phyloP scores from a whole-genome alignment of 1,140 invertebrate genomes.

The Drosophila elegans region DNA sequence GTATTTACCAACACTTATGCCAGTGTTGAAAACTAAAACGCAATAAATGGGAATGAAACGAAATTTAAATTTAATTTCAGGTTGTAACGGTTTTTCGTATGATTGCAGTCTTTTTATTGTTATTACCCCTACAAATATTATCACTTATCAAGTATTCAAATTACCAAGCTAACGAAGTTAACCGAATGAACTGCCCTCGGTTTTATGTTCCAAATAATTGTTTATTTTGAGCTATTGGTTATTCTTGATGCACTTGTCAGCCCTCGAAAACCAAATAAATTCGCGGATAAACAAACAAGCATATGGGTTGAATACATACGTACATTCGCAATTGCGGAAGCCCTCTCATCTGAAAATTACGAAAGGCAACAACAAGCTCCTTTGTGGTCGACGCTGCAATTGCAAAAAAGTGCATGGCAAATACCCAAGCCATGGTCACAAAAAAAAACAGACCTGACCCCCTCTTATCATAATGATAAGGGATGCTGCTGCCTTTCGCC shows the following conservation, averaged over 20 bases:
- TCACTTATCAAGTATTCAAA: too few species aligned
- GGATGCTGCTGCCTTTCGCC: conserved; percentile 9
- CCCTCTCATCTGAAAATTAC: conserved; percentile 49
- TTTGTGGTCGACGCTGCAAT: conserved; percentile 44
- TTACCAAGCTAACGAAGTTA: too few species aligned
- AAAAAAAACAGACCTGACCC: background rate
- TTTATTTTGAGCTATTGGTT: conserved; percentile 7
- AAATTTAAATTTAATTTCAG: background rate
- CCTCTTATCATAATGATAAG: conserved; percentile 41
- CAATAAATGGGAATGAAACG: background rate
- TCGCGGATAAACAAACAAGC: conserved; percentile 7
- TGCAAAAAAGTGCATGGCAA: conserved; percentile 54
- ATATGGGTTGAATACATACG: background rate
- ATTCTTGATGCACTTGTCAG: conserved; percentile 48
- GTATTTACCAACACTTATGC: background rate
- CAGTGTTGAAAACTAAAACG: background rate
- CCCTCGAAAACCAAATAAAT: conserved; percentile 42
- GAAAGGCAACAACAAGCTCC: conserved; percentile 38
- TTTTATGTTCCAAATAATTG: conserved; percentile 8
- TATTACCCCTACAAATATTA: background rate
- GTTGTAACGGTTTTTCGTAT: background rate
- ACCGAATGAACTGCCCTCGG: background rate
- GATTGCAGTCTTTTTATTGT: background rate
- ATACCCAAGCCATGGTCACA: conserved; percentile 39
- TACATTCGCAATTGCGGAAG: background rate